Evolutionary conservation across 2,888 invertebrate genomes (phyloP), one percentile per base, ranked within the genome.

Genomic region (Drosophila ochracea): DNA sequence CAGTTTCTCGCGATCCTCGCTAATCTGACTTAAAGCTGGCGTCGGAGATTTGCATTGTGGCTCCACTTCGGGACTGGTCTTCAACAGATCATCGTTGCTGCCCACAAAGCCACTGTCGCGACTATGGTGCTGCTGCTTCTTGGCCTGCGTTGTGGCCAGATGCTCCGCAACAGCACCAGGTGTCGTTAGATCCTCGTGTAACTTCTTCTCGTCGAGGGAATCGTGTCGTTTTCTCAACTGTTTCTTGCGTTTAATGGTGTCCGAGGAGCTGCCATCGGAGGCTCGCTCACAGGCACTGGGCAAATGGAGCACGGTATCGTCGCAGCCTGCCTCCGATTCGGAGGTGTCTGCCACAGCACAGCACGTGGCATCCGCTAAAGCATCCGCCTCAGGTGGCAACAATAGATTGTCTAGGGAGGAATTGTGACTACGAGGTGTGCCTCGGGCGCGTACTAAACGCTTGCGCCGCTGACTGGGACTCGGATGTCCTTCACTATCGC

Each of bases 61-160:
- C n/a, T 92, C 92, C 47, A 64, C 74, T 5, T 92, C 94, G 84
- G 94, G 94, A 71, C 47, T 47, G 47, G 94, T 94, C 92, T 96
- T 96, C 49, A 97, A 93, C 72, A 98, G 94, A 92, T 98, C 97
- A 91, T 97, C 97, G 89, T 97, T 97, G 92, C 97, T 97, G 9
- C 97, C 97, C 57, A 97, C 96, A 86, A 98, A 98, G 3, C 97
- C 97, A 85, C 97, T 97, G 92, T 98, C 97, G 72, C 97, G 95
- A 91, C 97, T 97, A 73, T 97, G 97, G 41, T 91, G 91, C 62
- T 91, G 91, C 35, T 92, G 92, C 92, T 97, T 97, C 85, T 96
- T 95, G 68, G 95, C 95, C 91, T 95, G 95, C 35, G 95, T 95
- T 19, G 95, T 93, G 91, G 95, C 94, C 81, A 95, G 90, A 41